These are phyloP conservation scores for Tokudaia muenninki DNA, from an alignment of 2,797 vertebrate species.

Conservation along the genomic window DNA sequence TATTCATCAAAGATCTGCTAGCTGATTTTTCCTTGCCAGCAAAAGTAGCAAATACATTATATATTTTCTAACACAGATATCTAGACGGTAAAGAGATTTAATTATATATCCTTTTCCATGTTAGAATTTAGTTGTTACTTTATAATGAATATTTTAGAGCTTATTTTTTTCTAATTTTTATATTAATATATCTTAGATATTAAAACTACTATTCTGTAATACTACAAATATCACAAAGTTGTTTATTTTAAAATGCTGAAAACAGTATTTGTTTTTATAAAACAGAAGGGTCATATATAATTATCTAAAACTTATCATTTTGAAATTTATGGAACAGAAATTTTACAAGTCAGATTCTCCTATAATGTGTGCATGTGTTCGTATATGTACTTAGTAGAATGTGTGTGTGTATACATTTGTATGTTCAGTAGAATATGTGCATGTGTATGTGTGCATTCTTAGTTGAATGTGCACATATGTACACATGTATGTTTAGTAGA, in stretches of 20 bases:
- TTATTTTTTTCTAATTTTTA: neutral
- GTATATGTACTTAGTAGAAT: neutral
- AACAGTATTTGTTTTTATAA: neutral
- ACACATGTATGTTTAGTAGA: neutral
- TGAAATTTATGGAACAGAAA: neutral
- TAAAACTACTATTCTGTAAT: neutral
- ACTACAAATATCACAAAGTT: neutral
- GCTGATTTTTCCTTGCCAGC: conserved; percentile 1
- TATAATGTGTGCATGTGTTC: neutral
- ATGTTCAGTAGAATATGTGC: neutral
- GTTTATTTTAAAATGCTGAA: conserved; percentile 56
- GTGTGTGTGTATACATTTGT: neutral
- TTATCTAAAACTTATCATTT: neutral
- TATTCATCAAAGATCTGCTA: neutral
- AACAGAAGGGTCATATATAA: neutral
- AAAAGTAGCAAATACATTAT: conserved; percentile 18
- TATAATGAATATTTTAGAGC: neutral
- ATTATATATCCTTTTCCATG: neutral
- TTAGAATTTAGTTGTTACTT: conserved; percentile 1
- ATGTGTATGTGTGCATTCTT: neutral
- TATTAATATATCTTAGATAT: neutral
- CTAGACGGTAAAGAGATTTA: neutral
- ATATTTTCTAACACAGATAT: conserved; percentile 23
- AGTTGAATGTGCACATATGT: neutral
- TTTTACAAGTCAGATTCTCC: conserved; percentile 13